A percentile compares a stretch with the other conserved stretches of the same genome.
Conservation (phyloP, 1,140 invertebrate genomes). For the Cryptotermes secundus region DNA sequence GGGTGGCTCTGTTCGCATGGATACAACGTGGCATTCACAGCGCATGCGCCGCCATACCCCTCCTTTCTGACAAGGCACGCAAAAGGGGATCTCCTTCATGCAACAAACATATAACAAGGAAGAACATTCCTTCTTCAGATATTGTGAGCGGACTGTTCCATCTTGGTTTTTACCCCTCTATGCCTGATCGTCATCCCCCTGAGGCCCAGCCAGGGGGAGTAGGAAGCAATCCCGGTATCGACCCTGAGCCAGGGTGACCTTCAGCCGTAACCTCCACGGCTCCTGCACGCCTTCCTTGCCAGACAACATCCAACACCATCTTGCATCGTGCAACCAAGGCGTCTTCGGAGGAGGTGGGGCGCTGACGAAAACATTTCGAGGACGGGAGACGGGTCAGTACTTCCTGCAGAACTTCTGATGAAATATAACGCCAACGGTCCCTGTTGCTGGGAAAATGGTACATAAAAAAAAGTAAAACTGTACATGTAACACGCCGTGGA, state of each 20-base stretch:
- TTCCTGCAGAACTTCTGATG: too few species aligned
- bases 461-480: too few species aligned
- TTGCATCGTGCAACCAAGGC: not conserved
- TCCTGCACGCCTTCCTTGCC: not conserved
- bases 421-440: too few species aligned
- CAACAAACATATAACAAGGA: conserved; percentile 16
- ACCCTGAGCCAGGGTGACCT: conserved; percentile 16
- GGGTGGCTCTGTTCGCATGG: not conserved
- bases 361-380: not conserved
- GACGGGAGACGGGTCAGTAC: too few species aligned
- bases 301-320: not conserved
- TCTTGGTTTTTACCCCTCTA: not conserved
- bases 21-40: not conserved
- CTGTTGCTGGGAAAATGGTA: too few species aligned
- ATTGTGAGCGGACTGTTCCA: not conserved
- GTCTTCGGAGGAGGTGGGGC: not conserved
- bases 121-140: conserved; percentile 7
- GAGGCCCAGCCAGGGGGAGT: not conserved
- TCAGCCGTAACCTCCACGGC: not conserved
- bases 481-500: too few species aligned
- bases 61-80: not conserved
- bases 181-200: not conserved
- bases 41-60: not conserved
- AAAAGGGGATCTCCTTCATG: not conserved
- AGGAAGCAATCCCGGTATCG: not conserved